Evolutionary conservation across 2,797 vertebrate genomes (phyloP), one percentile per base, ranked within the genome.

Genomic region (Sebastes kiyomatsui): DNA sequence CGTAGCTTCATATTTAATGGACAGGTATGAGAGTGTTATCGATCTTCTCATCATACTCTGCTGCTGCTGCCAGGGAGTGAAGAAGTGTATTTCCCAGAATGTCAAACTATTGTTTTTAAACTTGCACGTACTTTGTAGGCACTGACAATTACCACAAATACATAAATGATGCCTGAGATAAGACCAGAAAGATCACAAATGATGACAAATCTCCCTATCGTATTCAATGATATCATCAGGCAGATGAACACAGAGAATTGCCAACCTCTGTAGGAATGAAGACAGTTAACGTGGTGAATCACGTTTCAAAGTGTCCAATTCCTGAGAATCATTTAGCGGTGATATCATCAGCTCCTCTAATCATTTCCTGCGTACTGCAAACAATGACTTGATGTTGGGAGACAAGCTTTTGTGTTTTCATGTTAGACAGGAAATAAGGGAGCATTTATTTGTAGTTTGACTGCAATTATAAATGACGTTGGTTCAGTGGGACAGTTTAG

Each of bases 281-380:
- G 49, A 64, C 23, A n/a, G 52, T 30, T 46, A 68, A 13, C 20
- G 38, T 2, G 30, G 12, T 58, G 28, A 78, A 78, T 67, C 4
- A 6, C 6, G 67, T 80, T 74, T 77, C 52, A 46, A 65, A 46
- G 13, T 12, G 67, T 68, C 25, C 16, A 22, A n/a, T 62, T 77
- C 35, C 66, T 46, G 22, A 71, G 22, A 71, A 33, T 81, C 38
- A 54, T 67, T 74, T 32, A 55, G 11, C 42, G 38, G 52, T 6
- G 62, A 82, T 49, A 23, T 67, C 2, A 77, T 86, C 85, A 55
- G 61, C 27, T 72, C 13, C 60, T 75, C 25, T 35, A 60, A 80
- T 70, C 30, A 74, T 70, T 83, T 82, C 77, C 79, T 76, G 67
- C 14, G 60, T 25, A 38, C 70, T 52, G 56, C 55, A 64, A 87